Conservation (phyloP, 2,113 vertebrate species). For the Phylloscopus whistleri region DNA sequence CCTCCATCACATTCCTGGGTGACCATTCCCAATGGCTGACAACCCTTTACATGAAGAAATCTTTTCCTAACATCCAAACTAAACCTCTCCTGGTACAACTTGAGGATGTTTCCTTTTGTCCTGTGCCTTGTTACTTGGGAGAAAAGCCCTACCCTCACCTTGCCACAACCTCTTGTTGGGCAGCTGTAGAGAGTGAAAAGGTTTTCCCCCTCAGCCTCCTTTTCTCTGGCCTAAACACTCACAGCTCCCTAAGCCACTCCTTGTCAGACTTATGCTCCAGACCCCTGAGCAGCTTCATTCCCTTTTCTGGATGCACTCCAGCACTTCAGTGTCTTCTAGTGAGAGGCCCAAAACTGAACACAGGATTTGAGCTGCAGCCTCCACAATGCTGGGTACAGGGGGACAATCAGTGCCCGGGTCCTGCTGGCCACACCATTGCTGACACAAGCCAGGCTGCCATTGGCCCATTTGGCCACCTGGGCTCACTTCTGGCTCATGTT, state of each 20-base stretch:
- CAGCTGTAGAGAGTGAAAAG: neutral
- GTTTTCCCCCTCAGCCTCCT: neutral
- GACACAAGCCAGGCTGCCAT: fast-evolving
- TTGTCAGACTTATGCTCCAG: neutral
- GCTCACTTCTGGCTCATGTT: neutral
- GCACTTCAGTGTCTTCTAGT: neutral
- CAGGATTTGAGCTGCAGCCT: neutral
- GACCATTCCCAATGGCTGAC: neutral
- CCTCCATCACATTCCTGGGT: neutral
- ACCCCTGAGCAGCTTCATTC: neutral
- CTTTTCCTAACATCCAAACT: neutral
- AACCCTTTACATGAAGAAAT: neutral
- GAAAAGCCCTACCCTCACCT: neutral
- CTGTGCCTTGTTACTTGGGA: neutral
- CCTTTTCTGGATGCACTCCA: neutral
- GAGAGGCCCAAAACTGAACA: neutral
- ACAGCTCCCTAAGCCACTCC: neutral
- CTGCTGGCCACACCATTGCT: neutral
- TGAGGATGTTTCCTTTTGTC: neutral
- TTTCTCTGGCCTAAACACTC: neutral
- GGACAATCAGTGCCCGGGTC: neutral
- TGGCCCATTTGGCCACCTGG: neutral
- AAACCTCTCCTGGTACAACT: neutral
- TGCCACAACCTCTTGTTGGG: neutral
- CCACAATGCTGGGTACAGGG: fast-evolving